Evolutionary conservation across 2,113 vertebrate genomes (phyloP).

Genomic region (Callopanchax toddi): DNA sequence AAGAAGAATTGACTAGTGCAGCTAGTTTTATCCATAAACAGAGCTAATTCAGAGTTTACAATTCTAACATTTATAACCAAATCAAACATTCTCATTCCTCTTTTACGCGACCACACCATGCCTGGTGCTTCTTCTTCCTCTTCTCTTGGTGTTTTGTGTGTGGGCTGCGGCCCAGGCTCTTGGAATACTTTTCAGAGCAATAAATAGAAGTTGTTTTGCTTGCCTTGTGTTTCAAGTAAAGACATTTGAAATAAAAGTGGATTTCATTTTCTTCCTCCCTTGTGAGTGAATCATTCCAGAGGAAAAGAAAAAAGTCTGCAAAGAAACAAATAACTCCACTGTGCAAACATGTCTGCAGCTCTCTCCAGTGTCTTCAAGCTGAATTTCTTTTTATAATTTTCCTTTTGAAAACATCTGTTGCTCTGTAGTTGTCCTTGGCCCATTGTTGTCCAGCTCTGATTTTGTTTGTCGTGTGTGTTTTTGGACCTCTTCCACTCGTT

Average conservation of each 20-base stretch:
- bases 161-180: slow-evolving; percentile 32
- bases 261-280: slow-evolving; percentile 25
- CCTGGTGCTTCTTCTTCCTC: slow-evolving; percentile 11
- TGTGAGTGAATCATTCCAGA: slow-evolving; percentile 32
- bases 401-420: slow-evolving; percentile 24
- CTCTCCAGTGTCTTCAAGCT: slow-evolving; percentile 31
- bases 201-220: slow-evolving; percentile 60
- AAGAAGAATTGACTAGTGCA: too few species aligned
- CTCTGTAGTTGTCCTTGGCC: slow-evolving; percentile 45
- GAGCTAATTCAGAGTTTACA: neutral
- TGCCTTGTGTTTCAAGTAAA: slow-evolving; percentile 42
- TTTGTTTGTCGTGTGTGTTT: slow-evolving; percentile 8
- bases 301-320: slow-evolving; percentile 32
- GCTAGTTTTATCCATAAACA: too few species aligned
- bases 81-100: slow-evolving; percentile 6
- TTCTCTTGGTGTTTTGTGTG: slow-evolving; percentile 29
- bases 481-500: slow-evolving; percentile 30
- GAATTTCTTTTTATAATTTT: slow-evolving; percentile 5
- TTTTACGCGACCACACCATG: slow-evolving; percentile 12
- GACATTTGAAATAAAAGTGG: slow-evolving; percentile 58
- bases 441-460: slow-evolving; percentile 36
- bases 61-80: slow-evolving; percentile 8
- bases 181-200: slow-evolving; percentile 51
- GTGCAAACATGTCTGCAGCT: slow-evolving; percentile 22
- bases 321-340: slow-evolving; percentile 47